A percentile compares a stretch with the other conserved stretches of the same genome.
Evolutionary conservation across 1,140 invertebrate species (phyloP).

Genomic region (Medauroidea extradentata): DNA sequence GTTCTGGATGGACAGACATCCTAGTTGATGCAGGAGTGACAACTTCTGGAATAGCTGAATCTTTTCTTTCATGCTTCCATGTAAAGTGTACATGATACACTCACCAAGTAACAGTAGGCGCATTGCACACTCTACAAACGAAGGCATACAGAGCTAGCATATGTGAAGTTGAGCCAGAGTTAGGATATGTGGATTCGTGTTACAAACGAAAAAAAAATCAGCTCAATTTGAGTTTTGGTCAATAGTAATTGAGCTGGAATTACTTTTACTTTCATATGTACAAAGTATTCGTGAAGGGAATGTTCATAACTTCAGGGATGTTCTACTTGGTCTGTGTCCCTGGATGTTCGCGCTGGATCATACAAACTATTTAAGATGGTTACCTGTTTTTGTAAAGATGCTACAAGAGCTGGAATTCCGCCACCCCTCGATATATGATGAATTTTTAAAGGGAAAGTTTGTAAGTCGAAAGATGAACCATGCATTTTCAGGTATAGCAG

Average conservation of each 20-base stretch:
- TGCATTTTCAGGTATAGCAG: constrained; percentile 22
- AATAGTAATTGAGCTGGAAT: constrained; percentile 10
- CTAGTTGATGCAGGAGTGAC: constrained; percentile 17
- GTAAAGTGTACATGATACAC: constrained; percentile 14
- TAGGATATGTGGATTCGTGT: constrained; percentile 2
- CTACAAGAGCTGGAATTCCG: constrained; percentile 3
- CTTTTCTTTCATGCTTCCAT: constrained; percentile 19
- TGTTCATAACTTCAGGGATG: constrained; percentile 21
- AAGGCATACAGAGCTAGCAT: constrained; percentile 1
- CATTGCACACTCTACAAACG: background rate
- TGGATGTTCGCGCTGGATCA: constrained; percentile 28
- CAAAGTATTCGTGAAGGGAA: constrained; percentile 14
- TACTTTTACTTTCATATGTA: constrained; percentile 9
- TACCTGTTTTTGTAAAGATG: constrained; percentile 28
- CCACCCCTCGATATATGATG: background rate
- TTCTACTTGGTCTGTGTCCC: constrained; percentile 16
- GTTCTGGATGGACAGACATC: constrained; percentile 2
- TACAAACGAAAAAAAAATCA: constrained; percentile 3
- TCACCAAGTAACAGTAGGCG: constrained; percentile 22
- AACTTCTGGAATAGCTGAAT: constrained; percentile 16
- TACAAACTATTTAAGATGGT: constrained; percentile 24
- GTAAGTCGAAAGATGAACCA: constrained; percentile 17
- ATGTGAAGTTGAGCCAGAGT: constrained; percentile 1
- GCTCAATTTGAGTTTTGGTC: constrained; percentile 14
- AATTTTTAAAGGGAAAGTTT: constrained; percentile 17